Evolutionary conservation across 2,113 vertebrate genomes (phyloP).

Genomic region (Grallaria varia): DNA sequence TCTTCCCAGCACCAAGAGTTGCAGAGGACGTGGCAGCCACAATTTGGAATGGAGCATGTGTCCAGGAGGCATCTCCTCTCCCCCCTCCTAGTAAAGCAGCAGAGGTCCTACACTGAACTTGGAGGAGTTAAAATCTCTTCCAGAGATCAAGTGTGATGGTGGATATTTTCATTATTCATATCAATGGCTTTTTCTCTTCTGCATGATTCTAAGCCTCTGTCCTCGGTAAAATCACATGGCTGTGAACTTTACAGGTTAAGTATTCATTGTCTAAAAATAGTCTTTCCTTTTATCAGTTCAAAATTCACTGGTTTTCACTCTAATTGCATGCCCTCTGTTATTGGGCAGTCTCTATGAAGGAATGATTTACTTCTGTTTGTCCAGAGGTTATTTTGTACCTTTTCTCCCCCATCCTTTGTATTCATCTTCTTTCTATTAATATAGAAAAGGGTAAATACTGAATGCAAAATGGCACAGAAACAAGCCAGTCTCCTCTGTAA

Average conservation of each 20-base stretch:
- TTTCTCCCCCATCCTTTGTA: not conserved
- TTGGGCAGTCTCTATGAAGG: not conserved
- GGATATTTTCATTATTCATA: slow-evolving; percentile 54
- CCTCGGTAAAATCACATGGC: not conserved
- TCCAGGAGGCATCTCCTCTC: not conserved
- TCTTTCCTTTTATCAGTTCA: slow-evolving; percentile 28
- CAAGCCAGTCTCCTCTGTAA: not conserved
- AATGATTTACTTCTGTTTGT: not conserved
- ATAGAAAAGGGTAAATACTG: not conserved
- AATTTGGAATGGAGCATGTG: not conserved
- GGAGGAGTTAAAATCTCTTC: slow-evolving; percentile 20
- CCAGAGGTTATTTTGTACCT: not conserved
- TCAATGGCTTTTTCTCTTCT: slow-evolving; percentile 29
- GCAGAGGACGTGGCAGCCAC: not conserved
- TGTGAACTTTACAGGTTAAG: slow-evolving; percentile 52
- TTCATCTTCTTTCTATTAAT: not conserved
- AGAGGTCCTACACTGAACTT: not conserved
- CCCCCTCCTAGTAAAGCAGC: not conserved
- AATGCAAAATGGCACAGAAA: not conserved
- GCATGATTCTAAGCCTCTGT: not conserved
- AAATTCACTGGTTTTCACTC: slow-evolving; percentile 7
- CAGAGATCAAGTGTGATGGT: not conserved
- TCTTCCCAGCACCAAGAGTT: not conserved
- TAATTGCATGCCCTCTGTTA: not conserved
- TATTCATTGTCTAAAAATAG: slow-evolving; percentile 48